Base-by-base conservation (phyloP, 1,140 invertebrate species). In the Scaptomyza montana region DNA sequence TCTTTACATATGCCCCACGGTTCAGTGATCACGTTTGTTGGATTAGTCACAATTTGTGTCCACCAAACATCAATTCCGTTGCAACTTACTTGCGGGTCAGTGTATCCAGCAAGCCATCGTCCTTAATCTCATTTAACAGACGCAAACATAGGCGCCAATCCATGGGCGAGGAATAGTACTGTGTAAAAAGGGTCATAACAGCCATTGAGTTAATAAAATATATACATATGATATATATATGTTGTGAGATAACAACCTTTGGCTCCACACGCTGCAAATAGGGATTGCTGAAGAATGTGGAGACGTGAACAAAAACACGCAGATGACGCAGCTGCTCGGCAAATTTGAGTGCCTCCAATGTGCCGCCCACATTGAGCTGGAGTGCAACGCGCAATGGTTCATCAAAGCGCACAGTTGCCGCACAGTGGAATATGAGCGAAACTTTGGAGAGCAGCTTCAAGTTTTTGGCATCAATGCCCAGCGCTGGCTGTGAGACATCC, bases 371-470 rank as follows among this genome's bases (percentile, higher is more conserved):
- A 73, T 97, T 97, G 33, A 95, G 91, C 1, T 93, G 92, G 1
- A 95, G 92, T 0, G 96, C 94, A 28, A 93, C 86, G 81, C 94
- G 95, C 0, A 99, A 90, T 0, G 94, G 93, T 89, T 98, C 98
- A 80, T 97, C 95, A 59, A 92, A 92, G 0, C 89, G 78, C 5
- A 99, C 95, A 41, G 97, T 99, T 0, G 98, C 98, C 0, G 98
- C 98, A 1, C 96, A 96, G 90, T 99, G 98, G 91, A 98, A 98
- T 2, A 99, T 94, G 12, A 99, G 93, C 3, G 96, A 95, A 0
- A 98, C 96, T 70, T 95, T 93, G 5, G 95, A 93, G 0, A 93
- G 81, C 12, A 51, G 51, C n/a, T 61, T 6, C 12, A 55, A 10
- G 64, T 77, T 46, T 50, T 63, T 19, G 25, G 63, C 21, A 5